A percentile compares a stretch with the other conserved stretches of the same genome.
Conservation (phyloP, 2,113 vertebrate species). For the Podarcis muralis region DNA sequence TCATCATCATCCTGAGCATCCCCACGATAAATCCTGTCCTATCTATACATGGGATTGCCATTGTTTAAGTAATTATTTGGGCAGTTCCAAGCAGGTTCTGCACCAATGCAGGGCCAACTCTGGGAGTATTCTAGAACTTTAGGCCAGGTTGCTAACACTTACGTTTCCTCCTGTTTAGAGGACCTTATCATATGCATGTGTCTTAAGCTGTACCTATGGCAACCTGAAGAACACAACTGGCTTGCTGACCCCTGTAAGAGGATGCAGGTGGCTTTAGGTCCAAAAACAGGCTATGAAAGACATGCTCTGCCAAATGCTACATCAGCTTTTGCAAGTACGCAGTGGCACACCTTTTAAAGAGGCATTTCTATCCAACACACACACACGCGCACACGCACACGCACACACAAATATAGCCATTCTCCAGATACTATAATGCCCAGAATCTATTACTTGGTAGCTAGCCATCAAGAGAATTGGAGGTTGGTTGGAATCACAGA, state of each 20-base stretch:
- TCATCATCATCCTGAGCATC: neutral
- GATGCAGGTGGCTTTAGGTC: too few species aligned
- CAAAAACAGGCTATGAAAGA: neutral
- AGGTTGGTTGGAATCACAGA: too few species aligned
- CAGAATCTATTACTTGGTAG: neutral
- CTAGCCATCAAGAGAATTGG: neutral
- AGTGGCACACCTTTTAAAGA: neutral
- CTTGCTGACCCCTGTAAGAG: too few species aligned
- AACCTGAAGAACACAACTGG: too few species aligned
- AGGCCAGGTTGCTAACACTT: neutral
- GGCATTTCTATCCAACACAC: neutral
- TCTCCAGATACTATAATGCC: neutral
- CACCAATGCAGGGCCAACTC: neutral
- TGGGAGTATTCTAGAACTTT: neutral
- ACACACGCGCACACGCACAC: neutral
- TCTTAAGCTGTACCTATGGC: neutral
- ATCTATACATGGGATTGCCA: neutral
- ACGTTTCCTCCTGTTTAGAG: neutral
- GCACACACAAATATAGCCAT: neutral
- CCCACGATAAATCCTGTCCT: neutral
- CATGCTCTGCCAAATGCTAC: neutral
- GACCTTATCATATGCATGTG: neutral
- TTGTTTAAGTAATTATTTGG: neutral
- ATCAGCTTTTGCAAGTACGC: neutral
- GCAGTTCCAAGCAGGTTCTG: neutral